Evolutionary conservation across 2,113 vertebrate genomes (phyloP).

Genomic region (Paraplagusia blochii): DNA sequence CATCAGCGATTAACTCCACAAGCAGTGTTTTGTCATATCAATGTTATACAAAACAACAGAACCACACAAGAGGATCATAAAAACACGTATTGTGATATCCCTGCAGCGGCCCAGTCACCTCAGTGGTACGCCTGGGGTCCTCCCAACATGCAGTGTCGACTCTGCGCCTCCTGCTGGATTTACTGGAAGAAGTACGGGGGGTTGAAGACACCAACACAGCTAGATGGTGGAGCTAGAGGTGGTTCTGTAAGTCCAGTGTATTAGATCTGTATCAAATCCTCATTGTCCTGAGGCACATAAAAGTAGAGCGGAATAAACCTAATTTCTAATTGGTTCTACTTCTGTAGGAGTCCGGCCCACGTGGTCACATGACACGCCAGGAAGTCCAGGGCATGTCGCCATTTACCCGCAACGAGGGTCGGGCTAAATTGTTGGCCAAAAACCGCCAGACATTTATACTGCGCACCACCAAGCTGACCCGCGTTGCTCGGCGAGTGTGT

Average conservation of each 20-base stretch:
- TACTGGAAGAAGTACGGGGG: conserved; percentile 97
- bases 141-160: conserved; percentile 94
- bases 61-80: too few species aligned
- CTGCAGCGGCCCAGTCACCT: conserved; percentile 84
- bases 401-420: conserved; percentile 86
- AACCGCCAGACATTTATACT: conserved; percentile 93
- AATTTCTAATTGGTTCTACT: background rate
- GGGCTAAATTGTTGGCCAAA: conserved; percentile 90
- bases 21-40: too few species aligned
- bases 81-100: background rate
- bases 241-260: conserved; percentile 77
- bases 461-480: conserved; percentile 92
- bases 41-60: too few species aligned
- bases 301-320: background rate
- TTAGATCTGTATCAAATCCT: background rate
- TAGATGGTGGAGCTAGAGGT: conserved; percentile 85
- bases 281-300: background rate
- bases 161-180: conserved; percentile 94
- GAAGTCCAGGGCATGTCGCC: conserved; percentile 89
- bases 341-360: conserved; percentile 80
- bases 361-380: conserved; percentile 84
- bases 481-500: conserved; percentile 87
- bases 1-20: too few species aligned
- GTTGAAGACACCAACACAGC: conserved; percentile 90
- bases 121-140: conserved; percentile 97